Evolutionary conservation across 2,888 invertebrate species (phyloP), one percentile per base, ranked within the genome.

Genomic region (Scaptomyza parva): DNA sequence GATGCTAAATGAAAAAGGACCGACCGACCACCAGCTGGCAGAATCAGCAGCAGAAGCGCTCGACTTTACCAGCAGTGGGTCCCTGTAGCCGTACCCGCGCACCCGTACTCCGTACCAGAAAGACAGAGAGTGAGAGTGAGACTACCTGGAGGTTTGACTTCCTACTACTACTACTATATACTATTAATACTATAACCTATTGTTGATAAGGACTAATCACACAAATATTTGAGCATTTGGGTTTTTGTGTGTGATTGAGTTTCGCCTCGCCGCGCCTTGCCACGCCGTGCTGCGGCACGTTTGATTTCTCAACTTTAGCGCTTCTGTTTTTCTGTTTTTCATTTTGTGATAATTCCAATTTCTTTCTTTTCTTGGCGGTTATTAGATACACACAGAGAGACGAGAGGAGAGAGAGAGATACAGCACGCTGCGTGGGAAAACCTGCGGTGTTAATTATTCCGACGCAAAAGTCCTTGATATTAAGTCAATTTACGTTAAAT

Each of bases 211-310:
- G 88, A 88, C 88, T 88, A 88, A 89, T 87, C 88, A 86, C 81
- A 88, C 83, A 90, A 89, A 89, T 90, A 90, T 90, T 89, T 89
- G 84, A 89, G 78, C 79, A 82, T 89, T 87, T 40, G 71, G 74
- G 37, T 37, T 35, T 35, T 35, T 35, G 35, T 72, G 82, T 82
- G 78, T 74, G 80, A 86, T 82, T 79, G 77, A 67, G 75, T 55
- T 67, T 72, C 52, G 66, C 76, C 73, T 79, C 76, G 67, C 72
- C 72, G 47, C n/a, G n/a, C n/a, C n/a, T n/a, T n/a, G n/a, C n/a
- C n/a, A n/a, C n/a, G n/a, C n/a, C n/a, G n/a, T n/a, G n/a, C n/a
- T n/a, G 28, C 87, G 82, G 76, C 58, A 8, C 71, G 50, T 88
- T 84, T 85, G 78, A 88, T 88, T 73, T 55, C 43, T 73, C 37